A percentile compares a stretch with the other conserved stretches of the same genome.
Conservation (phyloP, 2,113 vertebrate genomes). For the Paramisgurnus dabryanus region DNA sequence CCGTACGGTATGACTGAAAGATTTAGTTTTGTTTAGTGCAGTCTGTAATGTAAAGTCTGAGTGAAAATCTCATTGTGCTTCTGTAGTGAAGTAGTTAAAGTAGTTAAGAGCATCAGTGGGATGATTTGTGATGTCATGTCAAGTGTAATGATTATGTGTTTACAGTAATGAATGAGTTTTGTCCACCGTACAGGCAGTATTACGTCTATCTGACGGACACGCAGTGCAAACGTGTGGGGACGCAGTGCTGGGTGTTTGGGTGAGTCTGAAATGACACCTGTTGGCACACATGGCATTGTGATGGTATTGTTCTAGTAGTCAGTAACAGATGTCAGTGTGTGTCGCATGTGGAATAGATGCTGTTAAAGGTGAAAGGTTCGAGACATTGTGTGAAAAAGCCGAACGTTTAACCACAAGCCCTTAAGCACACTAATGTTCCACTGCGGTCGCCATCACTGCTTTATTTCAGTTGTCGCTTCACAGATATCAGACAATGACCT, state of each 20-base stretch:
- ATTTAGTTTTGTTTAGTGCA: too few species aligned
- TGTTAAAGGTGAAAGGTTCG: neutral
- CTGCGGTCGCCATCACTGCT: neutral
- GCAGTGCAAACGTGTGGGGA: slow-evolving; percentile 93
- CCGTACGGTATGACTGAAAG: slow-evolving; percentile 80
- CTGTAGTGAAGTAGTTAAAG: too few species aligned
- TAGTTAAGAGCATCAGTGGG: too few species aligned
- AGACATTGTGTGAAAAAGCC: neutral
- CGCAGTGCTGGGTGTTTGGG: slow-evolving; percentile 98
- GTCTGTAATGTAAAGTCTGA: too few species aligned
- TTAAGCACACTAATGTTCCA: neutral
- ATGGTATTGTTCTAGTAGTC: neutral
- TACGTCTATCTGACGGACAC: slow-evolving; percentile 95
- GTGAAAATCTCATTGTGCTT: too few species aligned
- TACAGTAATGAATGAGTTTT: neutral
- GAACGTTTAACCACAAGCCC: neutral
- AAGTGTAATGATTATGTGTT: neutral
- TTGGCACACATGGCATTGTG: neutral
- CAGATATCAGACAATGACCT: neutral
- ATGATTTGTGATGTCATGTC: neutral
- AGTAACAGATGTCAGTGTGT: neutral
- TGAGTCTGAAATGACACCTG: slow-evolving; percentile 69
- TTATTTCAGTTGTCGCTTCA: neutral
- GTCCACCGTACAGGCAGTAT: slow-evolving; percentile 81
- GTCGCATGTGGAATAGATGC: neutral